Evolutionary conservation across 2,113 vertebrate species (phyloP), one percentile per base, ranked within the genome.

Genomic region (Stigmatopora nigra): DNA sequence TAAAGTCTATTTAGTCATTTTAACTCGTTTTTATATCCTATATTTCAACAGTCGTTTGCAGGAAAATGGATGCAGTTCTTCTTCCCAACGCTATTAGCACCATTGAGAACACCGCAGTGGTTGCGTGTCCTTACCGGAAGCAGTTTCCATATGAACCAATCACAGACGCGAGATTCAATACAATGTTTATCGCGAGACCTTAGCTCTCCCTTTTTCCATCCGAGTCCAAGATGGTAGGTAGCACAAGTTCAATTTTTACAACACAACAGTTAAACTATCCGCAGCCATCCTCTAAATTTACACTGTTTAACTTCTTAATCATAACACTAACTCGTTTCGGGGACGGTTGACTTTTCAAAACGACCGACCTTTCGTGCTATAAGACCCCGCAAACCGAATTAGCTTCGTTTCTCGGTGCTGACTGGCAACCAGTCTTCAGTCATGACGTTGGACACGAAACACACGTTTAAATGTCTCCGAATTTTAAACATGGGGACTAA

Each of bases 221-320:
- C 75, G 87, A 88, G 75, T 86, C 85, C 83, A 91, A 91, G 86
- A 92, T 92, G 91, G 91, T 92, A 91, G 88, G 91, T 91, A 4
- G 0, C 0, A 61, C 53, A 68, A 74, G 19, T 11, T 15, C 38
- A 49, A 73, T 67, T 58, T 67, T 63, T 31, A 25, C 52, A 25
- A 25, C 57, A 38, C 5, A 47, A 49, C 53, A 56, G 22, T 9
- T 9, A 4, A 5, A 73, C 65, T 79, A 91, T 91, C 91, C 80
- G 45, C 19, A 17, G 22, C 41, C 86, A 92, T 92, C 91, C 66
- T 73, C 1, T 67, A 1, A 56, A 61, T 65, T 79, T n/a, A 67
- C 52, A 10, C 20, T n/a, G 15, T 16, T 0, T 0, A 48, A 61
- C 0, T 10, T 16, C 0, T 9, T 4, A 20, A 59, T 17, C 0